These are phyloP conservation scores for Meriones psammophilus DNA, from an alignment of 2,797 vertebrate genomes.

Conservation along the genomic window DNA sequence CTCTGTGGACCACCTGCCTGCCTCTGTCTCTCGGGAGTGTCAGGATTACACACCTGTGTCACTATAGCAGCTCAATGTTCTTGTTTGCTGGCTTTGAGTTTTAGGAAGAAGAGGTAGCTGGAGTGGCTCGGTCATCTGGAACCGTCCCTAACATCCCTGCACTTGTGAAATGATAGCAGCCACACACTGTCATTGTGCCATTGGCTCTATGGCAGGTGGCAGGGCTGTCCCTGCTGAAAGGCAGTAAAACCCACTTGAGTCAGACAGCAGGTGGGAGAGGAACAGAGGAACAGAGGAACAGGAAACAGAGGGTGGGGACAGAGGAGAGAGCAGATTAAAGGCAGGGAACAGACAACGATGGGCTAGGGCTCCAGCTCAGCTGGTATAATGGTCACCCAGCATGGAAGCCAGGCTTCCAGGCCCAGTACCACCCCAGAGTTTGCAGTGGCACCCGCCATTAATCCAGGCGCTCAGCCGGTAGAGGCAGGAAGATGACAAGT, in stretches of 20 bases:
- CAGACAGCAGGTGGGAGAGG: neutral
- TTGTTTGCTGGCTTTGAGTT: neutral
- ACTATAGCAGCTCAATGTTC: neutral
- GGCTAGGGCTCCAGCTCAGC: neutral
- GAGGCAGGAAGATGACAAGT: neutral
- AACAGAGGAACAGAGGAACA: too few species aligned
- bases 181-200: slow-evolving; percentile 1
- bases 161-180: slow-evolving; percentile 12
- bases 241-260: slow-evolving; percentile 1
- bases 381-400: neutral
- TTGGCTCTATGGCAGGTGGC: neutral
- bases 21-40: too few species aligned
- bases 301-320: neutral
- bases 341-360: neutral
- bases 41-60: neutral
- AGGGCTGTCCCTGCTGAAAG: neutral
- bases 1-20: too few species aligned
- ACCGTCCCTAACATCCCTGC: neutral
- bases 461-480: neutral
- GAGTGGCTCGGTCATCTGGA: neutral
- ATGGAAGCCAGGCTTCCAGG: neutral
- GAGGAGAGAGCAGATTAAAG: neutral
- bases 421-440: neutral
- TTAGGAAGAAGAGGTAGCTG: neutral
- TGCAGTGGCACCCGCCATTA: too few species aligned